A percentile compares a stretch with the other conserved stretches of the same genome.
These are phyloP conservation scores for Urechis unicinctus DNA, from an alignment of 2,888 invertebrate species.

Conservation along the genomic window DNA sequence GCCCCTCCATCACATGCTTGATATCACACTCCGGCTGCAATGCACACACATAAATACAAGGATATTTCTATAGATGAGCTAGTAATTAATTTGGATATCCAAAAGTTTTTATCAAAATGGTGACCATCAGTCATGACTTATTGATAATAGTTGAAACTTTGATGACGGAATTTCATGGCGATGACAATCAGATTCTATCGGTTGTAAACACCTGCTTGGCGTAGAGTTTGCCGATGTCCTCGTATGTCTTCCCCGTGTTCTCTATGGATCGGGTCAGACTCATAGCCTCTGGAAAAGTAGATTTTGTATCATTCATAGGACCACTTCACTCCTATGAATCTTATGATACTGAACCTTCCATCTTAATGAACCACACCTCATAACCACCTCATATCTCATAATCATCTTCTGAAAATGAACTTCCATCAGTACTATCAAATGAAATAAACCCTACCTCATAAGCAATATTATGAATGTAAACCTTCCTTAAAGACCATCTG, in stretches of 20 bases:
- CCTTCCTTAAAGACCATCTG: not conserved
- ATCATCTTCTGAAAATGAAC: too few species aligned
- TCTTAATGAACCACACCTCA: too few species aligned
- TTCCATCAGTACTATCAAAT: too few species aligned
- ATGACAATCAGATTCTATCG: not conserved
- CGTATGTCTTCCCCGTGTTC: constrained; percentile 80
- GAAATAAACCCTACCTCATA: not conserved
- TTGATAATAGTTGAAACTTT: too few species aligned
- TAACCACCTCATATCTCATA: too few species aligned
- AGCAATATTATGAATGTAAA: not conserved
- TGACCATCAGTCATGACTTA: too few species aligned
- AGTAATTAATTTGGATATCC: too few species aligned
- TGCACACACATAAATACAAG: not conserved
- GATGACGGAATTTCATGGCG: too few species aligned
- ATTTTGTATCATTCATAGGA: not conserved
- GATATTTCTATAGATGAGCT: too few species aligned
- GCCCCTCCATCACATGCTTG: constrained; percentile 82
- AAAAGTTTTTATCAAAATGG: too few species aligned
- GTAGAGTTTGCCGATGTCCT: constrained; percentile 79
- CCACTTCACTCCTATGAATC: too few species aligned
- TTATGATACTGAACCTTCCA: too few species aligned
- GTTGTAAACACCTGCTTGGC: constrained; percentile 66
- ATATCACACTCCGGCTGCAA: constrained; percentile 45
- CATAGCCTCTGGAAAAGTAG: constrained; percentile 20
- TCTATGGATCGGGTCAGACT: constrained; percentile 71